phyloP scores from a whole-genome alignment of 1,140 invertebrate genomes.

The Trachymyrmex cornetzi region DNA sequence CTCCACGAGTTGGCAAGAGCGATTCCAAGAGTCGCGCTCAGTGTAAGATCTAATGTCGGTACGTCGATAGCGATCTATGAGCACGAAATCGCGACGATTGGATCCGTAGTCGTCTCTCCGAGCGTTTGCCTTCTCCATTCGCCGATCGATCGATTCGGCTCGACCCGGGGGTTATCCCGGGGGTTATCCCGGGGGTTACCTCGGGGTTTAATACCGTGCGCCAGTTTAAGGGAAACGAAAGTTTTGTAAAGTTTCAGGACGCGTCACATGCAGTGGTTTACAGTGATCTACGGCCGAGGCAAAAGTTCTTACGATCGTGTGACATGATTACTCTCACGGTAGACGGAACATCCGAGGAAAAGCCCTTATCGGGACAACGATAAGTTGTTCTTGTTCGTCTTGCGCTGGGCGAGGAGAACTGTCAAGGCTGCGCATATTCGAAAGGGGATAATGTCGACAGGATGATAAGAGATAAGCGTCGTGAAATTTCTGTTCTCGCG shows the following conservation, averaged over 20 bases:
- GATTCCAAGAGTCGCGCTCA: not conserved
- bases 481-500: not conserved
- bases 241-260: conserved; percentile 70
- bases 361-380: conserved; percentile 63
- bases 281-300: conserved; percentile 67
- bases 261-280: conserved; percentile 73
- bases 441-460: conserved; percentile 32
- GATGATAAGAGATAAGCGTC: conserved; percentile 31
- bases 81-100: conserved; percentile 15
- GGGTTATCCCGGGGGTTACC: conserved; percentile 62
- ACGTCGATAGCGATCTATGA: conserved; percentile 52
- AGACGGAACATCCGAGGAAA: conserved; percentile 29
- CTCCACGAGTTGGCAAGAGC: not conserved
- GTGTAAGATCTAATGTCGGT: conserved; percentile 17
- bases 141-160: conserved; percentile 50
- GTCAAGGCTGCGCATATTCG: conserved; percentile 47
- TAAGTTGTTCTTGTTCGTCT: conserved; percentile 47
- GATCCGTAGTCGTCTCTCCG: conserved; percentile 4
- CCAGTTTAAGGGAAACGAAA: conserved; percentile 68
- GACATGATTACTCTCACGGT: conserved; percentile 64
- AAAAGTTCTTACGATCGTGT: conserved; percentile 74
- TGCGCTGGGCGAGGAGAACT: not conserved
- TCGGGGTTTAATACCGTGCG: conserved; percentile 65
- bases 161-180: conserved; percentile 31
- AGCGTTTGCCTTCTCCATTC: conserved; percentile 30